phyloP scores from a whole-genome alignment of 2,113 vertebrate species.

The Alligator mississippiensis region DNA sequence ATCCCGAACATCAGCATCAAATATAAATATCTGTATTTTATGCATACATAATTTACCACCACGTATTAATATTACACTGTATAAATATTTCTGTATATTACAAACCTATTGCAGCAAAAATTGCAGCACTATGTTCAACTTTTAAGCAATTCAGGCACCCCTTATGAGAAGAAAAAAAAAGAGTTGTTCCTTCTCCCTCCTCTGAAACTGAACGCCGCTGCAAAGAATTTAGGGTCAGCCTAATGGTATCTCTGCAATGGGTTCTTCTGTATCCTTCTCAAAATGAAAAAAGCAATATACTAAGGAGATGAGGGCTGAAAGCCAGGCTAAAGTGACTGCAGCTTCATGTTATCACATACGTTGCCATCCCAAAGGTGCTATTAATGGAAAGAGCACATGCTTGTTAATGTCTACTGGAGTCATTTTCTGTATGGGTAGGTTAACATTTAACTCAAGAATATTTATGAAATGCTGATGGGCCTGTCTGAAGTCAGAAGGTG shows the following conservation, averaged over 20 bases:
- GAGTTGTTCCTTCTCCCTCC: not conserved
- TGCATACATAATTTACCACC: slow-evolving; percentile 53
- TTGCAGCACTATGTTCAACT: not conserved
- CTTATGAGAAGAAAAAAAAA: not conserved
- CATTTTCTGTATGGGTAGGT: not conserved
- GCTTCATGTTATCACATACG: accelerated
- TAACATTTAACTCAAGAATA: not conserved
- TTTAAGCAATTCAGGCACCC: not conserved
- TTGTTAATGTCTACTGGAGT: accelerated
- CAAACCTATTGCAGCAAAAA: not conserved
- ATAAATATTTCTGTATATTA: not conserved
- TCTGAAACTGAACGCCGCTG: accelerated
- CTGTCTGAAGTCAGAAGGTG: not conserved
- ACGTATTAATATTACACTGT: slow-evolving; percentile 28
- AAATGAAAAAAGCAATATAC: accelerated
- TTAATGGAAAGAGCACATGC: accelerated
- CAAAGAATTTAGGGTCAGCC: not conserved
- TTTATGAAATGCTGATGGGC: slow-evolving; percentile 48
- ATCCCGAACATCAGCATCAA: not conserved
- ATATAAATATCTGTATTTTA: not conserved
- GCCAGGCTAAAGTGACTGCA: not conserved
- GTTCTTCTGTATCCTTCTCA: not conserved
- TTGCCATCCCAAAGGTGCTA: accelerated
- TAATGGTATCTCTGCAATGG: not conserved
- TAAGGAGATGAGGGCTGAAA: not conserved